Evolutionary conservation across 2,113 vertebrate species (phyloP).

Genomic region (Panurus biarmicus): DNA sequence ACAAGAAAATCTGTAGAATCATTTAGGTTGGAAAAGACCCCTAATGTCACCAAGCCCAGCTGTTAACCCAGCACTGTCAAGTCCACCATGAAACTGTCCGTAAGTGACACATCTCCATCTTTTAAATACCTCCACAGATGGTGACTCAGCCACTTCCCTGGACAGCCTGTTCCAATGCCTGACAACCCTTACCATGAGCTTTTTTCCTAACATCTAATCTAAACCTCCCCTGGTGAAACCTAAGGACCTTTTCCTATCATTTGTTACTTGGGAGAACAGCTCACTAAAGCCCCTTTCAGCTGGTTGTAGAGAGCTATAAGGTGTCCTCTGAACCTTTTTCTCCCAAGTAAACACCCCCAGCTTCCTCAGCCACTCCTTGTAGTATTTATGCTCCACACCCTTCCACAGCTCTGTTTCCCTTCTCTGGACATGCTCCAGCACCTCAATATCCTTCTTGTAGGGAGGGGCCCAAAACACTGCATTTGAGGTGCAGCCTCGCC

Average conservation of each 20-base stretch:
- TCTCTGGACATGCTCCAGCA: background rate
- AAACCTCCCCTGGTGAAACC: background rate
- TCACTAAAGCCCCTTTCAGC: background rate
- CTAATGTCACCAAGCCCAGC: background rate
- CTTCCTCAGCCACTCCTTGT: background rate
- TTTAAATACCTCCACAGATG: background rate
- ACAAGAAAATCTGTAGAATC: background rate
- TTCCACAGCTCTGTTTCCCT: background rate
- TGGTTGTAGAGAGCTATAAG: background rate
- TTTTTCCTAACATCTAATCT: background rate
- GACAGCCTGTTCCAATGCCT: background rate
- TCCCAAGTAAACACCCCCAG: background rate
- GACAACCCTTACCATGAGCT: background rate
- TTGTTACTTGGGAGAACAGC: background rate
- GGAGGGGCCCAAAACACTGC: background rate
- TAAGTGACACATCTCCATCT: background rate
- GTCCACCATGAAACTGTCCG: background rate
- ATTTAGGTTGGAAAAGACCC: background rate
- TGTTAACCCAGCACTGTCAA: background rate
- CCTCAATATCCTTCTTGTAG: background rate
- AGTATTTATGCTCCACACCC: background rate
- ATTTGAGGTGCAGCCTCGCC: background rate
- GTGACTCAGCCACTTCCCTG: background rate
- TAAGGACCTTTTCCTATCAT: background rate
- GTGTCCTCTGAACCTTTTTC: background rate